Base-by-base conservation (phyloP, 2,797 vertebrate genomes). In the Anniella stebbinsi region DNA sequence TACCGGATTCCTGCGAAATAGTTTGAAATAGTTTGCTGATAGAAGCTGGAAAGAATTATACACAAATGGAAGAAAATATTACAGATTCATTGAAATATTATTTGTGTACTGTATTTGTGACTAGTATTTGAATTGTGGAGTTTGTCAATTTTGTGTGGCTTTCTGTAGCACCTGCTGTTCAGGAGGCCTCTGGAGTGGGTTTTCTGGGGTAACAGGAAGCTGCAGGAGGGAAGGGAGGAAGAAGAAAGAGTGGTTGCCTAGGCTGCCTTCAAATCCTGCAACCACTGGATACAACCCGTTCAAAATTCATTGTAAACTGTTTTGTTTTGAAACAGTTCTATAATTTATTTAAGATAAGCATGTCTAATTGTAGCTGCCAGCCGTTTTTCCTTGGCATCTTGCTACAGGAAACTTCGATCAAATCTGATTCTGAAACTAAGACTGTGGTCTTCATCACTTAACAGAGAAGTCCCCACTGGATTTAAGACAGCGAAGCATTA, bases 401-500 rank as follows among this genome's bases (percentile, higher is more conserved):
- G 95, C 94, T 95, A 88, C 93, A 87, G 92, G 94, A 97, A 92
- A 95, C 87, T 94, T 93, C 94, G 92, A 86, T 93, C 94, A 94
- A 94, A 96, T 96, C 88, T 86, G 90, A 95, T 94, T 96, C 94
- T 87, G 90, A 85, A 91, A 95, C 92, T 94, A 95, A 95, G 96
- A 96, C 96, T 91, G 93, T 93, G 91, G 93, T 97, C 96, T 96
- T 96, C 95, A 93, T 96, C 97, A 96, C 95, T 97, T 96, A 95
- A 94, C 95, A 95, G 88, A 80, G 28, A 94, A 96, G 91, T 97
- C 97, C 97, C 97, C 91, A 15, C 87, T 96, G 97, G 94, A 91
- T 96, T 94, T 85, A n/a, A 94, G 91, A 97, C 96, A 96, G 94
- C 95, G 96, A 97, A 98, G 97, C 96, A 94, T 97, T 97, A 97